Evolutionary conservation across 2,888 invertebrate species (phyloP).

Genomic region (Euzophera pinguis): DNA sequence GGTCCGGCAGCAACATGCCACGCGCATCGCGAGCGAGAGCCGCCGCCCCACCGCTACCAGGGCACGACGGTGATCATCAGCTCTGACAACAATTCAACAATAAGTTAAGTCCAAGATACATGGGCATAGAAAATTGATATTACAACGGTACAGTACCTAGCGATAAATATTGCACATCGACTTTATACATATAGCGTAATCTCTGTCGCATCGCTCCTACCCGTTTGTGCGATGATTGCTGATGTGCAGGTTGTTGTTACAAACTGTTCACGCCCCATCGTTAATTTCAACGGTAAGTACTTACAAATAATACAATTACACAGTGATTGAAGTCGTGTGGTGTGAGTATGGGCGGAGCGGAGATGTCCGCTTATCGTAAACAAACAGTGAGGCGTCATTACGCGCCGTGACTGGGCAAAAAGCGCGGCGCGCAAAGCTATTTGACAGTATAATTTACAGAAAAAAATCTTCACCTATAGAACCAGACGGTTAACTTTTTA

Average conservation of each 20-base stretch:
- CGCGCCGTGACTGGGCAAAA: constrained; percentile 35
- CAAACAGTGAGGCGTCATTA: constrained; percentile 31
- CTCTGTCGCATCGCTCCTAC: no score
- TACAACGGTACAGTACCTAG: no score
- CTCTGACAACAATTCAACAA: no score
- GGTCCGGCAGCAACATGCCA: constrained; percentile 89
- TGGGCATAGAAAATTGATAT: no score
- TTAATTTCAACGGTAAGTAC: not conserved
- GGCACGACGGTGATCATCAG: no score
- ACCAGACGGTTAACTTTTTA: not conserved
- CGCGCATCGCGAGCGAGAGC: constrained; percentile 30
- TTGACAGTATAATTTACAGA: not conserved
- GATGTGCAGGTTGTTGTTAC: no score
- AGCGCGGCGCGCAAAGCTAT: not conserved
- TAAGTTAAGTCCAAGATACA: no score
- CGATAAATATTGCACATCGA: no score
- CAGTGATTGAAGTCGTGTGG: not conserved
- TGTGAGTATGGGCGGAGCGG: not conserved
- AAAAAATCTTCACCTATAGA: not conserved
- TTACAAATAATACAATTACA: constrained; percentile 7
- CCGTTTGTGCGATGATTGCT: no score
- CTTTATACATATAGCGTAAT: no score
- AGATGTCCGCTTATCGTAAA: not conserved
- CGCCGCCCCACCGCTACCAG: no score
- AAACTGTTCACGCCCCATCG: not conserved